Percentiles rank a stretch among this genome's conserved stretches.
These are phyloP conservation scores for Hypolimnas misippus DNA, from an alignment of 2,888 invertebrate genomes.

Conservation along the genomic window DNA sequence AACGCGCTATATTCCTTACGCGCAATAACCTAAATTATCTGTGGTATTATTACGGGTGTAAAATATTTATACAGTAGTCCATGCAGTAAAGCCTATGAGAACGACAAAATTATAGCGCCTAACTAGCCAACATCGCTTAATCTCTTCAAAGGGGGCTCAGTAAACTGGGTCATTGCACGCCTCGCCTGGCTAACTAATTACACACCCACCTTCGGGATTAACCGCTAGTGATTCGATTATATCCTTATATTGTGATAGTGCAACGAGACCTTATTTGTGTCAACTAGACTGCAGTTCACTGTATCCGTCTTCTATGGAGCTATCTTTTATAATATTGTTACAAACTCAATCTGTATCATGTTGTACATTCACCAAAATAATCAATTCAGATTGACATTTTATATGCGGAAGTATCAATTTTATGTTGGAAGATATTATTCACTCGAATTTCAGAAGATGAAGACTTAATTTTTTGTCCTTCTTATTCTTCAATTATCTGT, in stretches of 20 bases:
- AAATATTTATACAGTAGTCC: neutral
- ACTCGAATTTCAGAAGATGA: too few species aligned
- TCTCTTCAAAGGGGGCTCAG: slow-evolving; percentile 17
- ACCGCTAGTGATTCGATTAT: slow-evolving; percentile 8
- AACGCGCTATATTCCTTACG: too few species aligned
- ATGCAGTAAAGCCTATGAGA: neutral
- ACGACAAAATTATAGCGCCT: slow-evolving; percentile 11
- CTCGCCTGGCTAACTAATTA: slow-evolving; percentile 18
- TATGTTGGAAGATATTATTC: too few species aligned
- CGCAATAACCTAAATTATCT: too few species aligned
- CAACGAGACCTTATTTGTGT: slow-evolving; percentile 5
- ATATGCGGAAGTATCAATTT: too few species aligned
- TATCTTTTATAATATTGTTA: neutral
- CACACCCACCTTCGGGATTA: slow-evolving; percentile 22
- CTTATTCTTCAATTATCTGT: too few species aligned
- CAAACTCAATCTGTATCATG: neutral
- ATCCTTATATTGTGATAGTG: slow-evolving; percentile 3
- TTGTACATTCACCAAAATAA: neutral
- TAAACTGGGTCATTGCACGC: slow-evolving; percentile 24
- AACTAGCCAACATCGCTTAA: slow-evolving; percentile 14
- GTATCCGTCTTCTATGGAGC: neutral
- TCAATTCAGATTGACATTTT: neutral
- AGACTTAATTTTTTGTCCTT: too few species aligned
- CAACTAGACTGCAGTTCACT: neutral
- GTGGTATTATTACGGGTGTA: neutral